Percentiles rank a stretch among this genome's conserved stretches.
phyloP scores from a whole-genome alignment of 1,140 invertebrate species.

The Gryon sp. region DNA sequence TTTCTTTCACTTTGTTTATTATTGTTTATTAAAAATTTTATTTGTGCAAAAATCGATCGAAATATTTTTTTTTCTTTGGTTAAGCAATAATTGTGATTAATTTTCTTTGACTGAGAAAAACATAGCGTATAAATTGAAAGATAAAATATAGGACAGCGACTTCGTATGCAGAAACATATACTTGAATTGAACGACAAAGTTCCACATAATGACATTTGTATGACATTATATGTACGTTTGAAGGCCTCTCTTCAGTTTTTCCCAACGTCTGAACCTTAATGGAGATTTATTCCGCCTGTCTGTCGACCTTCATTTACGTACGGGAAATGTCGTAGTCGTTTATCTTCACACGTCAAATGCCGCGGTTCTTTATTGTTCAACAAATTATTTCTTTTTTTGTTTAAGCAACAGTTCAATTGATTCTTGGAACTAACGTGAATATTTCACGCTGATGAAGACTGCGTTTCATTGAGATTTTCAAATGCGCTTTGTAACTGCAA shows the following conservation, averaged over 20 bases:
- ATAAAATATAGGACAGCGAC: too few relatives aligned
- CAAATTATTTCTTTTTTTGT: conserved; percentile 53
- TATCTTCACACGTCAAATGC: conserved; percentile 41
- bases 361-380: conserved; percentile 45
- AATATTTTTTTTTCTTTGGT: too few relatives aligned
- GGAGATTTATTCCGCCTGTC: conserved; percentile 43
- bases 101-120: too few relatives aligned
- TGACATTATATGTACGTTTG: conserved; percentile 11
- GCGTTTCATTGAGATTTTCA: conserved; percentile 37
- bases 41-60: too few relatives aligned
- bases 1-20: too few relatives aligned
- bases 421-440: conserved; percentile 37
- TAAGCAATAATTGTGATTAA: too few relatives aligned
- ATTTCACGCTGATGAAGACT: conserved; percentile 42
- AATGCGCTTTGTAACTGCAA: too few relatives aligned
- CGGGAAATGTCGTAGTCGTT: conserved; percentile 44
- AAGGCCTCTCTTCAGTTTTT: conserved; percentile 20
- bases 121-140: too few relatives aligned
- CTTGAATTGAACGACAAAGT: conserved; percentile 6
- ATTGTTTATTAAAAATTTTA: too few relatives aligned
- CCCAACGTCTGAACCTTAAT: conserved; percentile 16
- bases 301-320: conserved; percentile 50
- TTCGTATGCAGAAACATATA: neutral
- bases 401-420: conserved; percentile 42
- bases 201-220: conserved; percentile 34